Evolutionary conservation across 2,888 invertebrate species (phyloP), one percentile per base, ranked within the genome.

Genomic region (Diadromus collaris): DNA sequence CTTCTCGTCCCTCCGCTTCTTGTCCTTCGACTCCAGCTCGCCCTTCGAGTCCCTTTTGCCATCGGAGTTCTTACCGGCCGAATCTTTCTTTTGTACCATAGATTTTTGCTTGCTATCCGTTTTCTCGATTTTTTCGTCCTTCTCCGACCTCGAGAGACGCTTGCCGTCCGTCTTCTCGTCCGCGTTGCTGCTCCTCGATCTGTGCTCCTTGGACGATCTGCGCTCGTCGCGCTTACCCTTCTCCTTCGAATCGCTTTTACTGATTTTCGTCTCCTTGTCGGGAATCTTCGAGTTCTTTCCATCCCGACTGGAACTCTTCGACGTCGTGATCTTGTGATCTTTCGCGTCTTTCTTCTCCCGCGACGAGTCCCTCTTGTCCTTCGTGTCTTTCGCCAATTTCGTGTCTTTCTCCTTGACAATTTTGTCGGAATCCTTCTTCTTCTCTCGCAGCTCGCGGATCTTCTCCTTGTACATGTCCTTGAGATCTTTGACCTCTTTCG

Each of bases 61-160:
- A 5, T 83, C 82, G 6, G 78, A 80, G 73, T 78, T 83, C 16
- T 82, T 84, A 21, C 34, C 80, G 48, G 70, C 75, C 19, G 76
- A 77, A 44, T 81, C 79, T 68, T 68, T 83, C 21, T 78, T 78
- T 16, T 41, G 38, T 16, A 27, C 24, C 38, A 44, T 34, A 27
- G 44, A 54, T 58, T 77, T 80, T 32, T 77, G 63, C 24, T 72
- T 73, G 32, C 58, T 41, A 65, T 78, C 21, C 58, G 41, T 21
- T 75, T 74, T n/a, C 6, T 79, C 79, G n/a, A 48, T 81, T 76
- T 83, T 84, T 7, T 85, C 84, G 9, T 84, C 84, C 56, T 81
- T 84, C 6, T 83, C 83, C 4, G 78, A 41, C 85, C 92, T 93
- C 27, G 90, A 91, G 70, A 92, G 91, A 83, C 92, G 92, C 91